Evolutionary conservation across 2,113 vertebrate species (phyloP), one percentile per base, ranked within the genome.

Genomic region (Campylomormyrus tamandua): DNA sequence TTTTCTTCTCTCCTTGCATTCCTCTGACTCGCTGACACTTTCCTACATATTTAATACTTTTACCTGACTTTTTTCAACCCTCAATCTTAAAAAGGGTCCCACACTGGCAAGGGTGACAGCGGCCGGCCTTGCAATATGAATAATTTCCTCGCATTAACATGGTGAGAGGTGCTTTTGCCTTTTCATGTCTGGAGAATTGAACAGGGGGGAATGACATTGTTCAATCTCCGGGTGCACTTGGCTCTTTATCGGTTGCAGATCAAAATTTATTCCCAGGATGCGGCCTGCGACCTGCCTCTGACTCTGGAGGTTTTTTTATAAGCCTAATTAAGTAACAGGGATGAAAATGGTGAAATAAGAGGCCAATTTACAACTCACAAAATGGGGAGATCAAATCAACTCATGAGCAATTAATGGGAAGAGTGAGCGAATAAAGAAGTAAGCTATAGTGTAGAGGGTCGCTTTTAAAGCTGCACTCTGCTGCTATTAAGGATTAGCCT

Each of bases 81-180:
- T 90, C 92, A 46, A 88, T 90, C 93, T 90, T 89, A 95, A 92
- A 95, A 92, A 92, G 92, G 92, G 93, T 87, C 92, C 94, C 93
- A 96, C 95, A 96, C 95, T 96, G 94, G 94, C 95, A 94, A 92
- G 94, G 95, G 95, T 94, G 95, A 94, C 93, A 94, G 94, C 93
- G 94, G 56, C 89, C 92, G 86, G 93, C 93, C 94, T 95, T 93
- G 93, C 90, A 94, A 93, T 94, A 96, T 96, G 96, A 97, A 97
- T 97, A 96, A 97, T 97, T 96, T 96, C 95, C 94, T 94, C 91
- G 94, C 96, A 96, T 97, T 97, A 97, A 94, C 94, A 93, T 92
- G 93, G 95, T 91, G 95, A 91, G 94, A 95, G 95, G 96, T 92
- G 92, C 95, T 95, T 70, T 96, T 94, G 92, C 93, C 96, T 96